Base-by-base conservation (phyloP, 2,113 vertebrate genomes). In the Orthonyx spaldingii region DNA sequence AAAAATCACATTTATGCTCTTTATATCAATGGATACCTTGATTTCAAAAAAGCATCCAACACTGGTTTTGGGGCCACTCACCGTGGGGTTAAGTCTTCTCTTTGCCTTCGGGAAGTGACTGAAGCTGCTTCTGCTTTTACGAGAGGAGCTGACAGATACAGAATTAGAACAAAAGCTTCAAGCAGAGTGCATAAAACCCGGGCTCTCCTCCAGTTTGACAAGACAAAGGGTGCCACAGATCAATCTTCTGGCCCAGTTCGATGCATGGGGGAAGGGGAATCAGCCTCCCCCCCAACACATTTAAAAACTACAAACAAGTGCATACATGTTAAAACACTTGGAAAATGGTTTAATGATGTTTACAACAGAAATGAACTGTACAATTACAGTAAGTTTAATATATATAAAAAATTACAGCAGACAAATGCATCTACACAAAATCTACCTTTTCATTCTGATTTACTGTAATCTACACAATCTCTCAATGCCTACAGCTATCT, bases 301-400 rank as follows among this genome's bases (percentile, higher is more conserved):
- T 47, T 47, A 63, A 95, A 88, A 95, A 78, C 71, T 68, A 90
- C 84, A 80, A 89, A 96, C 86, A 77, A 95, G 86, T 12, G 42
- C 95, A 85, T 94, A 97, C 98, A 97, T 98, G 98, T 99, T 98
- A 98, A 99, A 99, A 99, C 99, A 99, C 98, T 99, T 99, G 99
- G 98, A 99, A 99, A 99, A 99, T 98, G 98, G 99, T 99, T 99
- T 99, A 99, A 99, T 99, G 99, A 99, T 99, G 99, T 99, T 99
- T 99, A 99, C 99, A 99, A 99, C 99, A 99, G 99, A 99, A 99
- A 98, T 98, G 96, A 99, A 98, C 99, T 99, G 99, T 99, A 99
- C 99, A 99, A 97, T 98, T 99, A 99, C 99, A 99, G 99, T 99
- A 99, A 99, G 98, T 98, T 99, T 98, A 98, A 99, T 99, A 99